phyloP scores from a whole-genome alignment of 2,797 vertebrate species.

The Prunella strophiata region DNA sequence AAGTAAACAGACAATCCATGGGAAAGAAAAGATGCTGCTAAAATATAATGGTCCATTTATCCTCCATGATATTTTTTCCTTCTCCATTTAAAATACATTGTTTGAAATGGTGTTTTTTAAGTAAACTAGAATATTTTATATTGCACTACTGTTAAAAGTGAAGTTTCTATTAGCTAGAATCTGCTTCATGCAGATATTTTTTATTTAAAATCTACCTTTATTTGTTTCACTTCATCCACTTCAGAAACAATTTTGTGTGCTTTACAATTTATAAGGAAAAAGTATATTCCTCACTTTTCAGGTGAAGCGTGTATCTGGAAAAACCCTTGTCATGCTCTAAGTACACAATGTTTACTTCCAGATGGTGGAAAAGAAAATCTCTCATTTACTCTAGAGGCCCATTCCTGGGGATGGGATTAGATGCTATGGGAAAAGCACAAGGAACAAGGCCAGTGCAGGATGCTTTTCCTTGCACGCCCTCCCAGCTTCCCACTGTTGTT shows the following conservation, averaged over 20 bases:
- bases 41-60: not conserved
- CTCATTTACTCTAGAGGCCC: not conserved
- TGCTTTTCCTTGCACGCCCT: not conserved
- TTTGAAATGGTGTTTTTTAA: not conserved
- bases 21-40: not conserved
- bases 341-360: not conserved
- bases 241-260: not conserved
- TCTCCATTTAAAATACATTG: not conserved
- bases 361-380: not conserved
- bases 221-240: not conserved
- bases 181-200: not conserved
- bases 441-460: not conserved
- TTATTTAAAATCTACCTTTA: not conserved
- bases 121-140: not conserved
- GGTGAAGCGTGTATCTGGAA: not conserved
- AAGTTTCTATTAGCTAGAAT: not conserved
- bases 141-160: not conserved
- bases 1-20: not conserved
- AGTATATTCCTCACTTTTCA: not conserved
- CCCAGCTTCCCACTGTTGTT: accelerated
- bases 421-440: not conserved
- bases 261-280: not conserved
- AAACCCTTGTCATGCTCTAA: not conserved
- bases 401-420: not conserved
- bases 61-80: not conserved